Base-by-base conservation (phyloP, 1,140 invertebrate genomes). In the Stegodyphus mimosarum region DNA sequence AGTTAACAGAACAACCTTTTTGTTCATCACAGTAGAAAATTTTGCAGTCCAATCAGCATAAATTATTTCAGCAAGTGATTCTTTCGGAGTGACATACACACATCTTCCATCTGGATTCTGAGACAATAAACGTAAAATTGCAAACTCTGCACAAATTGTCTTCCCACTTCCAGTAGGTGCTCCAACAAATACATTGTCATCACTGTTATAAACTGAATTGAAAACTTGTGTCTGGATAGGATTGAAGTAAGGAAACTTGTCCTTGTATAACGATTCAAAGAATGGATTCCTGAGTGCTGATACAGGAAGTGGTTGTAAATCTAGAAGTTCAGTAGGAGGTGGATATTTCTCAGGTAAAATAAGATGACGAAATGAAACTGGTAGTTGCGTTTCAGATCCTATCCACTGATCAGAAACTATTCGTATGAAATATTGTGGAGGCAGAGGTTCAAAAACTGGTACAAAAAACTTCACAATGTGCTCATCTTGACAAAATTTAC, bases 191-290 rank as follows among this genome's bases (percentile, higher is more conserved):
- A 99, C 96, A 91, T 99, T 99, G 88, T 99, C 99, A 90, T 99
- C 98, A 15, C 95, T 97, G 91, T 99, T 99, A 90, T 99, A 99
- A 1, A 99, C 94, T 0, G 98, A 96, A 90, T 99, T 99, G 90
- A 99, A 99, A 6, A 99, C 98, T 90, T 99, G 99, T 0, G 99
- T 99, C 90, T 99, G 99, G 87, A 99, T 99, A 0, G 98, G 97
- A 92, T 99, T 99, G 90, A 99, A 99, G 90, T 98, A 96, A 13
- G 94, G 94, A 89, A 99, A 97, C 87, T 94, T 94, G 7, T 96
- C 93, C 6, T 91, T 91, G 89, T 99, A 99, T 6, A 99, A 91
- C 6, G 92, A 91, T 90, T 99, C 97, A 90, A 95, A 99, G 69
- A 94, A 93, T 0, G 93, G 90, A 90, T 99, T 99, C 87, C 97